Percentiles rank a stretch among this genome's conserved stretches.
These are phyloP conservation scores for Coenonympha glycerion DNA, from an alignment of 2,888 invertebrate genomes.

Conservation along the genomic window DNA sequence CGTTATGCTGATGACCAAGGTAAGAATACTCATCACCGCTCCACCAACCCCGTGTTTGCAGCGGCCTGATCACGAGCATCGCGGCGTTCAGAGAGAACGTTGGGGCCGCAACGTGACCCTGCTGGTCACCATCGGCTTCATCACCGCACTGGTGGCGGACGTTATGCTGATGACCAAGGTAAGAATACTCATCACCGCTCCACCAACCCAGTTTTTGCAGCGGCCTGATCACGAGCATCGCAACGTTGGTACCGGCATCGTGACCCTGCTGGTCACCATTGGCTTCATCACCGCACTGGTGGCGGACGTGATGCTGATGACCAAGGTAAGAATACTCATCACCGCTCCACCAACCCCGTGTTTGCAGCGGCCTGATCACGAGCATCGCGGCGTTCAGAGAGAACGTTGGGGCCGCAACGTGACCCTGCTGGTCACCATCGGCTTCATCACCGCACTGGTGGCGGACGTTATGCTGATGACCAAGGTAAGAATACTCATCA, in stretches of 20 bases:
- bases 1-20: slow-evolving; percentile 90
- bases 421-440: slow-evolving; percentile 84
- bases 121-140: slow-evolving; percentile 86
- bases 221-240: slow-evolving; percentile 86
- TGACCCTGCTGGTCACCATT: slow-evolving; percentile 85
- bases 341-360: too few species aligned
- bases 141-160: slow-evolving; percentile 83
- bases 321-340: slow-evolving; percentile 89
- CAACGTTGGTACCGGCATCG: slow-evolving; percentile 82
- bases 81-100: slow-evolving; percentile 77
- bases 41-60: too few species aligned
- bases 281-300: slow-evolving; percentile 85
- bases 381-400: slow-evolving; percentile 80
- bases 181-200: too few species aligned
- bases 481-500: too few species aligned
- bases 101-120: slow-evolving; percentile 85
- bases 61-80: slow-evolving; percentile 87
- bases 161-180: slow-evolving; percentile 92
- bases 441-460: slow-evolving; percentile 84
- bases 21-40: too few species aligned
- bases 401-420: slow-evolving; percentile 83
- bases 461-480: slow-evolving; percentile 88
- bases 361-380: slow-evolving; percentile 83
- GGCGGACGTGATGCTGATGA: slow-evolving; percentile 87
- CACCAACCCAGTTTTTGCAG: too few species aligned